Conservation (phyloP, 2,888 invertebrate species). For the Perizoma affinitatum region DNA sequence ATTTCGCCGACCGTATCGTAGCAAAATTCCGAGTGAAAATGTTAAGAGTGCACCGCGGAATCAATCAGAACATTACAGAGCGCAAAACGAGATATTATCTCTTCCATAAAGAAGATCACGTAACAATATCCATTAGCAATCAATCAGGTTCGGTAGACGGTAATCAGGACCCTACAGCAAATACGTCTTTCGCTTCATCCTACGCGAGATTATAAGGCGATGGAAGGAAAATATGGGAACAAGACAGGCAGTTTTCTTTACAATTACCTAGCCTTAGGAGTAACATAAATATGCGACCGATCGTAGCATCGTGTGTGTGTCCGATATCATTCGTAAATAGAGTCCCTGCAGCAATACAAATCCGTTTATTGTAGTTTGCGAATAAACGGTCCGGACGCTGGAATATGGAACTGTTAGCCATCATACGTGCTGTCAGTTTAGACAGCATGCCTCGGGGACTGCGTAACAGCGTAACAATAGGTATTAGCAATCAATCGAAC, state of each 20-base stretch:
- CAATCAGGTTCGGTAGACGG: conserved; percentile 55
- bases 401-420: conserved; percentile 60
- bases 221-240: conserved; percentile 58
- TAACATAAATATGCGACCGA: conserved; percentile 56
- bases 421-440: conserved; percentile 62
- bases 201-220: conserved; percentile 51
- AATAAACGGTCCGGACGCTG: conserved; percentile 53
- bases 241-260: conserved; percentile 57
- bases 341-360: conserved; percentile 59
- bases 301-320: conserved; percentile 57
- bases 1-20: conserved; percentile 43
- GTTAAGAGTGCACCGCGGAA: conserved; percentile 39
- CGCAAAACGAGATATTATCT: conserved; percentile 43
- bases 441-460: conserved; percentile 59
- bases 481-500: conserved; percentile 78
- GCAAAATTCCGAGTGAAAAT: conserved; percentile 42
- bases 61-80: conserved; percentile 46
- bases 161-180: conserved; percentile 53
- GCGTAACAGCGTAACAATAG: conserved; percentile 74
- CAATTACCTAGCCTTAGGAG: conserved; percentile 58
- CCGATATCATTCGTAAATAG: conserved; percentile 62
- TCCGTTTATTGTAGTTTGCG: conserved; percentile 69
- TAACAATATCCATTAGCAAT: conserved; percentile 66
- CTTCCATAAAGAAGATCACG: conserved; percentile 48
- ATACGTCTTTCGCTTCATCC: conserved; percentile 49